phyloP scores from a whole-genome alignment of 1,140 invertebrate species.

The Tetramorium simillimum region DNA sequence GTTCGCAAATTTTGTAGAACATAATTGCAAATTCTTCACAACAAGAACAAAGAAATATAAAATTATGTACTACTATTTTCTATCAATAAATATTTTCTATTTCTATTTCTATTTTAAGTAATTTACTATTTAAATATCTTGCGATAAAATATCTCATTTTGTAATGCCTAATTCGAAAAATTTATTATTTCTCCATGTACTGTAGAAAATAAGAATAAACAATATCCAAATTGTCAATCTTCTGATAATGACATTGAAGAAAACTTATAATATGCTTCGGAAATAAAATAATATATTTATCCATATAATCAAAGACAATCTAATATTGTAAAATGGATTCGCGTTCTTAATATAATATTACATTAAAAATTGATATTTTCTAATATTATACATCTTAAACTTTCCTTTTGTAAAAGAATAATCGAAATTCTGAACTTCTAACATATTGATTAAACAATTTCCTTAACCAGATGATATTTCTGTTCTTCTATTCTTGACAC shows the following conservation, averaged over 20 bases:
- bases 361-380: neutral
- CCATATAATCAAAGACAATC: neutral
- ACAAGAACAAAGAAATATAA: neutral
- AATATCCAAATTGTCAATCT: neutral
- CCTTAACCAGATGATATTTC: neutral
- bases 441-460: neutral
- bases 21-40: neutral
- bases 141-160: neutral
- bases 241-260: too few species aligned
- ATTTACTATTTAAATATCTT: neutral
- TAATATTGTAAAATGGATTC: neutral
- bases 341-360: neutral
- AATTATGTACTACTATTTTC: neutral
- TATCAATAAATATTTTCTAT: neutral
- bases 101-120: constrained; percentile 15
- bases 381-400: neutral
- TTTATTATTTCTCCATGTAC: neutral
- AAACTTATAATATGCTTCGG: neutral
- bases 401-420: neutral
- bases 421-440: neutral
- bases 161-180: neutral
- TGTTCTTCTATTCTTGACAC: constrained; percentile 3
- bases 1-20: neutral
- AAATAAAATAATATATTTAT: neutral
- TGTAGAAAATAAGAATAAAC: neutral